Evolutionary conservation across 2,113 vertebrate genomes (phyloP).

Genomic region (Sylvilagus bachmani): DNA sequence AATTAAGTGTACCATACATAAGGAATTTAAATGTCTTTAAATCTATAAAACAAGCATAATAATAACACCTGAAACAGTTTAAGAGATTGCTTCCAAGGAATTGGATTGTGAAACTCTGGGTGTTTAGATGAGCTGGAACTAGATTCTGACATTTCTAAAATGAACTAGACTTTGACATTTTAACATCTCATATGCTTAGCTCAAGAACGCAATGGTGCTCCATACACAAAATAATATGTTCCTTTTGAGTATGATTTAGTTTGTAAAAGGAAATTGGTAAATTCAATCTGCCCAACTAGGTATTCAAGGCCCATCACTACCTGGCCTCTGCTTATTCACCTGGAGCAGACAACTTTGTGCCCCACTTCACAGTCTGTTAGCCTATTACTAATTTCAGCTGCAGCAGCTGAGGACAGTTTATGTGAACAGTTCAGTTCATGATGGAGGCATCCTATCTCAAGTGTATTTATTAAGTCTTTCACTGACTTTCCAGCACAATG

Average conservation of each 20-base stretch:
- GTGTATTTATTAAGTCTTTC: not conserved
- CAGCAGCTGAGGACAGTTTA: not conserved
- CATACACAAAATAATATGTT: not conserved
- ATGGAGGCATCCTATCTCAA: not conserved
- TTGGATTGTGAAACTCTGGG: not conserved
- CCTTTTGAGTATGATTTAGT: not conserved
- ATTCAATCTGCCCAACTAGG: not conserved
- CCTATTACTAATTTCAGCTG: not conserved
- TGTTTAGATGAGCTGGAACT: no score
- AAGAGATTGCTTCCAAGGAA: not conserved
- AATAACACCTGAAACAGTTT: not conserved
- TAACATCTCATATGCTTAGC: not conserved
- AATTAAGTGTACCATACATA: not conserved
- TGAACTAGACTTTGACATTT: not conserved
- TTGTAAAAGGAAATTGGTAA: not conserved
- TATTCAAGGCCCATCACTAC: not conserved
- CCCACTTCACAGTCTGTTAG: no score
- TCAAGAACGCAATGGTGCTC: not conserved
- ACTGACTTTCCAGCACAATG: not conserved
- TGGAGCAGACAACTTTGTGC: not conserved
- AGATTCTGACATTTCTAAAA: not conserved
- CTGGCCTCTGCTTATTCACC: not conserved
- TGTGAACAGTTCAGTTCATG: not conserved
- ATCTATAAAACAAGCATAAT: not conserved
- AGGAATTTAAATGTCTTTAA: not conserved